These are phyloP conservation scores for Leptobrachium leishanense DNA, from an alignment of 2,113 vertebrate genomes.

Conservation along the genomic window DNA sequence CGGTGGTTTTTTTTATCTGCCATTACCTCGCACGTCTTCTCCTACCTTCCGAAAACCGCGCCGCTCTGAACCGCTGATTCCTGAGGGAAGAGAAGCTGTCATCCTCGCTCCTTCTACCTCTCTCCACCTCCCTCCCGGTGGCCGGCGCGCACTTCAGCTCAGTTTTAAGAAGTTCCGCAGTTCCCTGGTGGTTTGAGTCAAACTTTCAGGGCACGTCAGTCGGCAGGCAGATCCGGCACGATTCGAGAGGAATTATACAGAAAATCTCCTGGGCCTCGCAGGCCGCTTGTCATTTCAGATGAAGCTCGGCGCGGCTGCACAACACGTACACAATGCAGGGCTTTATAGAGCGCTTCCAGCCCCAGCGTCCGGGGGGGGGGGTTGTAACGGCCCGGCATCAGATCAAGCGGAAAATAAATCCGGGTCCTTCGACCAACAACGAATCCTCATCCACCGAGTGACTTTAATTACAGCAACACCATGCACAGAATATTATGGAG, in stretches of 20 bases:
- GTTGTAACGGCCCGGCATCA: slow-evolving; percentile 13
- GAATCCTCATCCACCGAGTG: background rate
- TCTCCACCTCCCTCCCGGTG: background rate
- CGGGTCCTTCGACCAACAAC: background rate
- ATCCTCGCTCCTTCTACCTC: background rate
- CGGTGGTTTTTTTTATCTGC: background rate
- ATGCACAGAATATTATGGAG: no score
- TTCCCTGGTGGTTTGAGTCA: slow-evolving; percentile 19
- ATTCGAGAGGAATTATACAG: slow-evolving; percentile 15
- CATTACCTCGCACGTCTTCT: background rate
- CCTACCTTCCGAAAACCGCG: background rate
- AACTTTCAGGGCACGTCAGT: slow-evolving; percentile 41
- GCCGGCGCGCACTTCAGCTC: slow-evolving; percentile 27
- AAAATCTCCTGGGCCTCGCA: slow-evolving; percentile 33
- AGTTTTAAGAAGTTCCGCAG: slow-evolving; percentile 29
- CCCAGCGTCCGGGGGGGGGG: slow-evolving; percentile 17
- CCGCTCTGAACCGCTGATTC: background rate
- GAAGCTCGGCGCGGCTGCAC: no score
- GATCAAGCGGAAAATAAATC: slow-evolving; percentile 38
- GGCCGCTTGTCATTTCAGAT: slow-evolving; percentile 34
- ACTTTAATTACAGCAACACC: no score
- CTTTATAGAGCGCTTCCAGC: slow-evolving; percentile 19
- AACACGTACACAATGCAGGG: no score
- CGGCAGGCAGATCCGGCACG: background rate
- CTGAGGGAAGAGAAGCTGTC: background rate